Conservation (phyloP, 2,888 invertebrate species). For the Campoplex capitator region DNA sequence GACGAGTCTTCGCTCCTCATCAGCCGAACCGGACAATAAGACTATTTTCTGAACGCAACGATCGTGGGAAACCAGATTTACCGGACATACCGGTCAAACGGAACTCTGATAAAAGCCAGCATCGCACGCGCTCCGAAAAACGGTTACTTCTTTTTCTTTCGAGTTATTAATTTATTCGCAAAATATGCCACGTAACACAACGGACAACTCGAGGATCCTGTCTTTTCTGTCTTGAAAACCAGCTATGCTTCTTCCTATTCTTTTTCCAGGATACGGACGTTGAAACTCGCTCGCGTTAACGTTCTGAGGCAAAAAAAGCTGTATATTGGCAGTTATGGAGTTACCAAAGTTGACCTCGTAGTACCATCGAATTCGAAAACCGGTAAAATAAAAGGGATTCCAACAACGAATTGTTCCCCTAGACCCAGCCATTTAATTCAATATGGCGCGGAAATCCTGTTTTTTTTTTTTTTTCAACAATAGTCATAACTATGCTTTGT, state of each 20-base stretch:
- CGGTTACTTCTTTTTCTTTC: conserved; percentile 31
- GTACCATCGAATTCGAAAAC: neutral
- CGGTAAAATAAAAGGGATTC: neutral
- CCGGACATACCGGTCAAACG: conserved; percentile 79
- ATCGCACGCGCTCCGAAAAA: conserved; percentile 62
- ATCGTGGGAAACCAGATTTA: conserved; percentile 80
- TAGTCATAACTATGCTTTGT: neutral
- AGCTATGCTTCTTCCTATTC: conserved; percentile 4
- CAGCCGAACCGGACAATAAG: conserved; percentile 28
- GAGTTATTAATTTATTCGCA: conserved; percentile 23
- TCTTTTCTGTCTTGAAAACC: conserved; percentile 2
- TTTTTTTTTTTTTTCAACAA: neutral
- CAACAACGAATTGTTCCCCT: neutral
- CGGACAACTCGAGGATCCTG: neutral
- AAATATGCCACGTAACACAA: neutral
- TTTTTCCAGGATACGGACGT: conserved; percentile 2
- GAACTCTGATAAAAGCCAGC: conserved; percentile 71
- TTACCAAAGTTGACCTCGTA: neutral
- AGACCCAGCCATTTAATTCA: neutral
- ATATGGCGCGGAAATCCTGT: conserved; percentile 4
- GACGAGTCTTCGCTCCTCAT: conserved; percentile 22
- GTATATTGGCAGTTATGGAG: conserved; percentile 30
- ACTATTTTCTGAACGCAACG: conserved; percentile 44
- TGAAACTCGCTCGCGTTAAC: conserved; percentile 30
- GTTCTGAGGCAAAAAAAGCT: neutral